Percentiles rank a stretch among this genome's conserved stretches.
Evolutionary conservation across 2,797 vertebrate species (phyloP).

Genomic region (Spinus pinus): DNA sequence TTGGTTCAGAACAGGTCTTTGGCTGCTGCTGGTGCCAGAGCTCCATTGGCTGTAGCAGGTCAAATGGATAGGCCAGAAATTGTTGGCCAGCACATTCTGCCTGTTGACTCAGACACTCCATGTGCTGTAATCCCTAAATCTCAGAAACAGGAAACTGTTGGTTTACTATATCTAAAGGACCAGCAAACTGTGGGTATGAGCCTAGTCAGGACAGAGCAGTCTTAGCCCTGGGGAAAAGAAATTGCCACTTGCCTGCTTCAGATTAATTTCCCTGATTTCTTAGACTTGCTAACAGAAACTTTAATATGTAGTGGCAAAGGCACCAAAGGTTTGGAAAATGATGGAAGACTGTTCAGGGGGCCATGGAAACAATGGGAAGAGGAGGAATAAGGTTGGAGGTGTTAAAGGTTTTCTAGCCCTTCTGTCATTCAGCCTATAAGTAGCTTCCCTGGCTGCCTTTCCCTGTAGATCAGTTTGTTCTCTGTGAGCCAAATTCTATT

Average conservation of each 20-base stretch:
- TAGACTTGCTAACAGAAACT: background rate
- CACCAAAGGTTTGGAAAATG: background rate
- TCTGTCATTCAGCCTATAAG: background rate
- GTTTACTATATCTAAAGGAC: background rate
- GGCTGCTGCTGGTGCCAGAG: conserved; percentile 21
- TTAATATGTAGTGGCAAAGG: background rate
- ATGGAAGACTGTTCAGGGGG: background rate
- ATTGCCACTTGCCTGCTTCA: background rate
- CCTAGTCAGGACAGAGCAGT: background rate
- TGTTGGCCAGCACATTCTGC: background rate
- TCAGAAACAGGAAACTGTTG: background rate
- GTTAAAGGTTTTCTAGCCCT: background rate
- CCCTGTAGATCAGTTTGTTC: background rate
- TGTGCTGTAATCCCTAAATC: background rate
- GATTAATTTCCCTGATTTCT: background rate
- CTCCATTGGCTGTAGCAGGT: background rate
- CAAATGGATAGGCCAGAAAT: background rate
- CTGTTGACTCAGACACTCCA: background rate
- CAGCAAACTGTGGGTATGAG: background rate
- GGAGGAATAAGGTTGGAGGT: background rate
- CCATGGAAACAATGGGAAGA: background rate
- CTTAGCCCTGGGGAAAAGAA: background rate
- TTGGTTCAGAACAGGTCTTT: background rate
- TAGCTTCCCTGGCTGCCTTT: background rate
- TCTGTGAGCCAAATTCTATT: background rate